Evolutionary conservation across 2,888 invertebrate species (phyloP).

Genomic region (Meloe dianella): DNA sequence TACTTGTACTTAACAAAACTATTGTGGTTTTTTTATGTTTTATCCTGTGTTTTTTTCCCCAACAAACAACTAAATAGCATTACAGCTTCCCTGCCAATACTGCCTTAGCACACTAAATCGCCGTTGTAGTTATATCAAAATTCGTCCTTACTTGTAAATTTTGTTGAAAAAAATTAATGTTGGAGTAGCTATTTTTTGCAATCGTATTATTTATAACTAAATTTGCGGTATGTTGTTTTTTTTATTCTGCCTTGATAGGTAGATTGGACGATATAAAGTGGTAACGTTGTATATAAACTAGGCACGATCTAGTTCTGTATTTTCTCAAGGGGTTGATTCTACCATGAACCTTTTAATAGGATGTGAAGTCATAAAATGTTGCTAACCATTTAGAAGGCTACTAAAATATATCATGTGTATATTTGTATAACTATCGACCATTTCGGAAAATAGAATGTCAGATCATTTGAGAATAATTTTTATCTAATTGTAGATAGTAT

Average conservation of each 20-base stretch:
- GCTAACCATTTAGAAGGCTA: slow-evolving; percentile 38
- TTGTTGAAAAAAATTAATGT: neutral
- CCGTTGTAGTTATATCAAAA: neutral
- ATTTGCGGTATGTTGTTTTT: neutral
- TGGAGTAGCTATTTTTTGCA: too few relatives aligned
- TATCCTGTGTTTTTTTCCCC: slow-evolving; percentile 11
- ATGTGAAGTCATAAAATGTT: slow-evolving; percentile 49
- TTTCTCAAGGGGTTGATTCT: slow-evolving; percentile 49
- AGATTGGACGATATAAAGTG: neutral
- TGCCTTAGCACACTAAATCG: neutral
- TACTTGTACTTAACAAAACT: slow-evolving; percentile 38
- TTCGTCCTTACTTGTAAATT: too few relatives aligned
- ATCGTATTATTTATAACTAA: neutral
- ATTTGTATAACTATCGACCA: slow-evolving; percentile 10
- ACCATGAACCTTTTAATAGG: slow-evolving; percentile 50
- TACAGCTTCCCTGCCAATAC: neutral
- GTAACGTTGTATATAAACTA: slow-evolving; percentile 34
- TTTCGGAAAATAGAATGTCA: too few relatives aligned
- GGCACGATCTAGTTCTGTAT: slow-evolving; percentile 48
- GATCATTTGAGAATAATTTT: neutral
- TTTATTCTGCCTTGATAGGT: neutral
- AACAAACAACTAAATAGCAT: neutral
- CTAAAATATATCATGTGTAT: slow-evolving; percentile 38
- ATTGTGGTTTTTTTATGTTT: slow-evolving; percentile 36
- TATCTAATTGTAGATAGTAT: too few relatives aligned